Evolutionary conservation across 1,140 invertebrate genomes (phyloP), one percentile per base, ranked within the genome.

Genomic region (Micrasema minimum): DNA sequence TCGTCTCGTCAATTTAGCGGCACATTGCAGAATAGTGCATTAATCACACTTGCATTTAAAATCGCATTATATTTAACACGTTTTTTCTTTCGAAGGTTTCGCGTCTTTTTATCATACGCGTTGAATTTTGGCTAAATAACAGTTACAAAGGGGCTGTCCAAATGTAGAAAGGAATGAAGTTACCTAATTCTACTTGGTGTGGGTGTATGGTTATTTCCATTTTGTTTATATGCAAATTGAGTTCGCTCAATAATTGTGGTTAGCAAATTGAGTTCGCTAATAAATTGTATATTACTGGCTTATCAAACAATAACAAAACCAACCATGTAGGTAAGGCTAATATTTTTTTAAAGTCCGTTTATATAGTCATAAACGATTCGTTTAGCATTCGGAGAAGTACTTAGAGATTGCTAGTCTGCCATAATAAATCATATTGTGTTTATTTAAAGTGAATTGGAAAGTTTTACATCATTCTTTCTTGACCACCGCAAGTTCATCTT

Each of bases 61-160:
- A 35, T 37, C n/a, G 1, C n/a, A 16, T 35, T 23, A 2, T 5
- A 57, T 14, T 57, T 5, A 37, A 51, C 5, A 51, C 48, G 22
- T 37, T 57, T 57, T 57, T 55, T 35, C 9, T 1, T 51, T 26
- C 31, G 7, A 31, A 16, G 53, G 53, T 35, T 51, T 26, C 26
- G 4, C 11, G 20, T 23, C 9, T 51, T 51, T 51, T 51, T 18
- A 26, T 18, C 26, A 22, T 22, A 23, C 9, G 20, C 26, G 50
- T 10, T 23, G 20, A 23, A 23, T 51, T 26, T 51, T 51, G 20
- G 18, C 26, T 51, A 31, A 23, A 57, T 12, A 16, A 35, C 53
- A 57, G 53, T 57, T 57, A 57, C 53, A 57, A 51, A 22, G 26
- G 50, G 53, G 53, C 53, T 57, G 53, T 38, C 26, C 14, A 18